A percentile compares a stretch with the other conserved stretches of the same genome.
Conservation (phyloP, 2,113 vertebrate genomes). For the Calyptommatus sinebrachiatus region DNA sequence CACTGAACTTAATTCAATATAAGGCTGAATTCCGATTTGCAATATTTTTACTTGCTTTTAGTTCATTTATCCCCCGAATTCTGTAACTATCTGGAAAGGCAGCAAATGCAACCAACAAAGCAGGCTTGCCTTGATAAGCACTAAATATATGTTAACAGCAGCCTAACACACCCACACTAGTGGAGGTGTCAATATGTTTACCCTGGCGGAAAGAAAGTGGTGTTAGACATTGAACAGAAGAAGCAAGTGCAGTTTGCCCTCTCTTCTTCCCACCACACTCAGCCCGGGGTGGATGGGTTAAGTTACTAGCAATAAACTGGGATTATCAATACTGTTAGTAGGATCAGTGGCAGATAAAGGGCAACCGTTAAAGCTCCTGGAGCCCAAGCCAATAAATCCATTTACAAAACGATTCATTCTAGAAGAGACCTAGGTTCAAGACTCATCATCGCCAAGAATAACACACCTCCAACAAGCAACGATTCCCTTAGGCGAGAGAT, state of each 20-base stretch:
- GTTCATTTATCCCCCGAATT: not conserved
- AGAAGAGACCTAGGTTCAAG: not conserved
- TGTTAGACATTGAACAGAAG: not conserved
- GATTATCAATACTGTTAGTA: no score
- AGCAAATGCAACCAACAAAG: not conserved
- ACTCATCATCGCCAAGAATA: no score
- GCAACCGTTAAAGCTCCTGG: not conserved
- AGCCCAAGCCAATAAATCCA: not conserved
- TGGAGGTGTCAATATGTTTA: not conserved
- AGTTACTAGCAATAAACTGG: no score
- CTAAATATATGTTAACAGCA: not conserved
- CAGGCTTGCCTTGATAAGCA: not conserved
- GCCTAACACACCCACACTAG: not conserved
- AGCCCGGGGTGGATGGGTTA: no score
- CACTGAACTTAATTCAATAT: not conserved
- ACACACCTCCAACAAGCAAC: no score
- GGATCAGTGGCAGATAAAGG: no score
- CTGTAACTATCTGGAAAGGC: not conserved
- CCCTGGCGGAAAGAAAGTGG: not conserved
- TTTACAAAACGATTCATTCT: not conserved
- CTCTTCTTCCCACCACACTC: not conserved
- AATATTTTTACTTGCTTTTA: not conserved
- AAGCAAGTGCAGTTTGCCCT: not conserved
- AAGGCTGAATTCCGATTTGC: not conserved
- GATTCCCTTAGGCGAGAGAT: no score